phyloP scores from a whole-genome alignment of 2,888 invertebrate genomes.

The Melinaea menophilus region DNA sequence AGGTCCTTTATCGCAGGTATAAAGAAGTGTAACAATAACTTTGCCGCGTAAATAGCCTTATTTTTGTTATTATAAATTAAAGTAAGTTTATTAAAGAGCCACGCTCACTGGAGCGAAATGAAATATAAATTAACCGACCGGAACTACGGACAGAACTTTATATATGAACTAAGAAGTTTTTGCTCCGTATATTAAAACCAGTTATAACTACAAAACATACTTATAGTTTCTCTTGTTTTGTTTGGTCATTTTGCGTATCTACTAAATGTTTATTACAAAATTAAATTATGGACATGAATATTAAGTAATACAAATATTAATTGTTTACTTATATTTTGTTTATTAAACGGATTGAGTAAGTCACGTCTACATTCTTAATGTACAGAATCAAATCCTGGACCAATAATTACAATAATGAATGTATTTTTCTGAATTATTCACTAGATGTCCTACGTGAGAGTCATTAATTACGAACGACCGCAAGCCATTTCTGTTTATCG shows the following conservation, averaged over 20 bases:
- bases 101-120: constrained; percentile 23
- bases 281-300: no score
- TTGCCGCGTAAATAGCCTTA: no score
- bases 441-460: constrained; percentile 17
- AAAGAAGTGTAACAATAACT: no score
- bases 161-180: constrained; percentile 13
- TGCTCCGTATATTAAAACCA: background rate
- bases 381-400: no score
- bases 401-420: constrained; percentile 7
- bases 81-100: constrained; percentile 30
- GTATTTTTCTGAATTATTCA: constrained; percentile 27
- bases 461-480: constrained; percentile 28
- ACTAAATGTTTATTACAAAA: background rate
- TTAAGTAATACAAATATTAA: no score
- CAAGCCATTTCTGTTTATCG: constrained; percentile 31
- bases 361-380: no score
- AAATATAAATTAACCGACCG: constrained; percentile 27
- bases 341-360: no score
- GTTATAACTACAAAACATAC: background rate
- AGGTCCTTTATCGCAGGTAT: no score
- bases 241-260: background rate
- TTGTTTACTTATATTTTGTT: no score
- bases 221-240: background rate
- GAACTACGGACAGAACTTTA: constrained; percentile 23
- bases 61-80: constrained; percentile 17